Evolutionary conservation across 2,888 invertebrate species (phyloP), one percentile per base, ranked within the genome.

Genomic region (Hypolimnas misippus): DNA sequence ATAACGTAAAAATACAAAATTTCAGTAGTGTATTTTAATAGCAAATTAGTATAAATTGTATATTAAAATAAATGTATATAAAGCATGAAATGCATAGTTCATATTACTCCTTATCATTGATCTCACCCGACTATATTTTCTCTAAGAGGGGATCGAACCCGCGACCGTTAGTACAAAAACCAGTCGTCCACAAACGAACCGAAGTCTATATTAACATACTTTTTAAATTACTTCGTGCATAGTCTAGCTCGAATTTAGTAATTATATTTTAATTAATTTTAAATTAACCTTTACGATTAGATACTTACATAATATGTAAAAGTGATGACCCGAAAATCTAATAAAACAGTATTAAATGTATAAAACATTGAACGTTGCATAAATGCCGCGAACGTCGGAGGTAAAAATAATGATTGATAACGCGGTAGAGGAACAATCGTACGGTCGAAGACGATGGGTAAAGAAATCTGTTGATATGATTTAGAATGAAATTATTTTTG

Each of bases 401-500:
- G 81, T 77, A 88, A 84, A 87, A 84, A 80, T 82, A 80, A 76
- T 89, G 87, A 91, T 88, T 88, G 87, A 89, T 89, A 88, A 84
- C 77, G 81, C 84, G 83, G 83, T 76, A 83, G 81, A 82, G 75
- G 74, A 71, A 74, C 74, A 66, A 82, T 82, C 81, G 81, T 49
- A 29, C 79, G 81, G 77, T 78, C 78, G 52, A 66, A 65, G 77
- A 78, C 75, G 87, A 86, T 73, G 82, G 73, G 66, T 78, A 5
- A 60, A 38, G 69, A 62, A 54, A 73, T 68, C n/a, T 62, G 58
- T 77, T 84, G 89, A 87, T 75, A 71, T 40, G 72, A 51, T 64
- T 38, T 33, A 40, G n/a, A 6, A 4, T 12, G 6, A 4, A 8
- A n/a, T 17, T 16, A 42, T 3, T 14, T n/a, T 40, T 14, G 5